Evolutionary conservation across 2,797 vertebrate genomes (phyloP).

Genomic region (Pogoniulus pusillus): DNA sequence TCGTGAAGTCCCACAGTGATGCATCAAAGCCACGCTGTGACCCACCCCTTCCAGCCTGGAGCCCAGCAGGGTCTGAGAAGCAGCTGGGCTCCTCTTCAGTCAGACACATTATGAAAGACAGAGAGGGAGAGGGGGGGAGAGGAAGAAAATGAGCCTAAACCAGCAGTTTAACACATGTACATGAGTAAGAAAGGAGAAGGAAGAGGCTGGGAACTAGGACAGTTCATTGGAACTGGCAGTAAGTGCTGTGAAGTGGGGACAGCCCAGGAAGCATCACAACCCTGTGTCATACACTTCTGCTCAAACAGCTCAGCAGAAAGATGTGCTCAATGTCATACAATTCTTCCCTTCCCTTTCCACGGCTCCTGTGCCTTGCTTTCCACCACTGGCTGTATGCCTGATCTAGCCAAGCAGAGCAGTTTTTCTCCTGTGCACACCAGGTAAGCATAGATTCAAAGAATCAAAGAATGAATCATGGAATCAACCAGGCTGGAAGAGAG

Average conservation of each 20-base stretch:
- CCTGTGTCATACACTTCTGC: not conserved
- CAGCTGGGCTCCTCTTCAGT: conserved; percentile 8
- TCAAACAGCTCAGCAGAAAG: not conserved
- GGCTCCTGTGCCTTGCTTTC: not conserved
- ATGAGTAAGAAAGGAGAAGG: not conserved
- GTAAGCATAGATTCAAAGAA: not conserved
- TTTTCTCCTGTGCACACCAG: not conserved
- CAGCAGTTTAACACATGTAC: not conserved
- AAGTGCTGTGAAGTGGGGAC: not conserved
- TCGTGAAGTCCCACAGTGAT: not conserved
- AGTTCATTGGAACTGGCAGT: not conserved
- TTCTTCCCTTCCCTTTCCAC: not conserved
- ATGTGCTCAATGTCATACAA: not conserved
- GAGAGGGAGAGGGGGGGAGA: not conserved
- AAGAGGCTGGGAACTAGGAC: not conserved
- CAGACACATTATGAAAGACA: not conserved
- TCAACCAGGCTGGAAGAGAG: too few relatives aligned
- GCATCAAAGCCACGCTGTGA: conserved; percentile 43
- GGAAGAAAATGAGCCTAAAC: not conserved
- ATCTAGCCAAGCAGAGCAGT: not conserved
- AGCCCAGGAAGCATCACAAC: not conserved
- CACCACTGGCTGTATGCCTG: not conserved
- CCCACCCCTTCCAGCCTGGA: not conserved
- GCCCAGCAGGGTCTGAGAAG: conserved; percentile 14
- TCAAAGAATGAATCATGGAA: too few relatives aligned